A percentile compares a stretch with the other conserved stretches of the same genome.
Conservation (phyloP, 2,797 vertebrate species). For the Adrianichthys oophorus region DNA sequence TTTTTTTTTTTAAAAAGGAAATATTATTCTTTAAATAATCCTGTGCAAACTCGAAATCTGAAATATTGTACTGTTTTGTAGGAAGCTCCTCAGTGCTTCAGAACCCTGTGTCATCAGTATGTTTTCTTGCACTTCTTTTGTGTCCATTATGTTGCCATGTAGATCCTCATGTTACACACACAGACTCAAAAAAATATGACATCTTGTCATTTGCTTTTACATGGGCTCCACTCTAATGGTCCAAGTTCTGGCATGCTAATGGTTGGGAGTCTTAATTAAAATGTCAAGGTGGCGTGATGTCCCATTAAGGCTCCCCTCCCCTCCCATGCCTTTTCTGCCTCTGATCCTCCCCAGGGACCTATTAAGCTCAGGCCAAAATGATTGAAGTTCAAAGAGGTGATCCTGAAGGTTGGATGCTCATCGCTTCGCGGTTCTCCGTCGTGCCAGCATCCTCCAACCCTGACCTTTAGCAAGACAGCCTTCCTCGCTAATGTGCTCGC, state of each 20-base stretch:
- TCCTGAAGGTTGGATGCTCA: constrained; percentile 78
- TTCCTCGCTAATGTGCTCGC: constrained; percentile 78
- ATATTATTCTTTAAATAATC: no score
- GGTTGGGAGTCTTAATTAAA: constrained; percentile 83
- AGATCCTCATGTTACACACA: constrained; percentile 34
- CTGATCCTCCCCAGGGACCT: constrained; percentile 82
- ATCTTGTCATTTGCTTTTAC: constrained; percentile 69
- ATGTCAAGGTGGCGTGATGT: constrained; percentile 85
- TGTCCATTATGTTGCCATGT: constrained; percentile 25
- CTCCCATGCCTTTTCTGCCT: constrained; percentile 69
- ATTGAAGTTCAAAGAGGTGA: constrained; percentile 86
- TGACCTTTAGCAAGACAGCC: constrained; percentile 85
- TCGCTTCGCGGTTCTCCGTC: constrained; percentile 61
- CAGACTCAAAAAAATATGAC: constrained; percentile 42
- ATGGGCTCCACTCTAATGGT: constrained; percentile 54
- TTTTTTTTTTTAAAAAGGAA: no score
- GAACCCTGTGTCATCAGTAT: constrained; percentile 6
- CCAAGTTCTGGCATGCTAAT: constrained; percentile 79
- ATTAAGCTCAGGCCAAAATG: constrained; percentile 81
- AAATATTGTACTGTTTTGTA: no score
- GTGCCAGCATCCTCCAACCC: constrained; percentile 78
- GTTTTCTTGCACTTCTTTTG: constrained; percentile 16
- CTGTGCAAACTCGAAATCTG: no score
- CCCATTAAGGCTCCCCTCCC: constrained; percentile 75
- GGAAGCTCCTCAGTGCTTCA: background rate